Conservation (phyloP, 2,888 invertebrate genomes). For the Sceliomorpha sp. region DNA sequence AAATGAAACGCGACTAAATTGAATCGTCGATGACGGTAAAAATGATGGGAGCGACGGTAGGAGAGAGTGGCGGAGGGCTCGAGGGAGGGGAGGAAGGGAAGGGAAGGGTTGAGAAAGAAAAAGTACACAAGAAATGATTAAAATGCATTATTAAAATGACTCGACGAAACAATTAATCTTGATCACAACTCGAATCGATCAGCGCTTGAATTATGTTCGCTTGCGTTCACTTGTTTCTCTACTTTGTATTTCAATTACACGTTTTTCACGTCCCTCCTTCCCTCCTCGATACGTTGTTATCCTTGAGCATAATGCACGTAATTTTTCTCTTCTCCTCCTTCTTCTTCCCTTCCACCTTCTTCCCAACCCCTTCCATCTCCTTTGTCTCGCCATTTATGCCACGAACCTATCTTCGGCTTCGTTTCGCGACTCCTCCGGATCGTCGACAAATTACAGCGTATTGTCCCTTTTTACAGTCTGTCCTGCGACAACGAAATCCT, state of each 20-base stretch:
- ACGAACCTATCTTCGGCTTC: constrained; percentile 39
- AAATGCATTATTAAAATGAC: constrained; percentile 28
- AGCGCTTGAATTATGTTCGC: constrained; percentile 42
- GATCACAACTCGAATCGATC: constrained; percentile 45
- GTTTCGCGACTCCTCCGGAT: constrained; percentile 44
- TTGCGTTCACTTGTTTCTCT: constrained; percentile 45
- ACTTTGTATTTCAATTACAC: constrained; percentile 53
- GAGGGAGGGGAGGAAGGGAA: constrained; percentile 15
- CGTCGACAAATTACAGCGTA: constrained; percentile 44
- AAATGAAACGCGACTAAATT: constrained; percentile 24
- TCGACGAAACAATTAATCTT: constrained; percentile 42
- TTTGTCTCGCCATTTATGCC: constrained; percentile 39
- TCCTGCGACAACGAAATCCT: constrained; percentile 17
- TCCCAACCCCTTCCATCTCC: constrained; percentile 32
- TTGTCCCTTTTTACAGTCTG: constrained; percentile 40
- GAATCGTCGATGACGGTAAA: constrained; percentile 15
- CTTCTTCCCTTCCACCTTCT: too few relatives aligned
- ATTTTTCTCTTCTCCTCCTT: constrained; percentile 43
- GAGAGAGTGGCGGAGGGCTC: too few relatives aligned
- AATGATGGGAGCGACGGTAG: too few relatives aligned
- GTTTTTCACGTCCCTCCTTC: constrained; percentile 35
- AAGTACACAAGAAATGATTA: constrained; percentile 8
- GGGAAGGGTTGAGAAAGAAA: constrained; percentile 15
- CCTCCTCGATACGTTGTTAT: constrained; percentile 42
- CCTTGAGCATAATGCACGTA: constrained; percentile 52